phyloP scores from a whole-genome alignment of 1,140 invertebrate genomes.

The Ridgeia piscesae region DNA sequence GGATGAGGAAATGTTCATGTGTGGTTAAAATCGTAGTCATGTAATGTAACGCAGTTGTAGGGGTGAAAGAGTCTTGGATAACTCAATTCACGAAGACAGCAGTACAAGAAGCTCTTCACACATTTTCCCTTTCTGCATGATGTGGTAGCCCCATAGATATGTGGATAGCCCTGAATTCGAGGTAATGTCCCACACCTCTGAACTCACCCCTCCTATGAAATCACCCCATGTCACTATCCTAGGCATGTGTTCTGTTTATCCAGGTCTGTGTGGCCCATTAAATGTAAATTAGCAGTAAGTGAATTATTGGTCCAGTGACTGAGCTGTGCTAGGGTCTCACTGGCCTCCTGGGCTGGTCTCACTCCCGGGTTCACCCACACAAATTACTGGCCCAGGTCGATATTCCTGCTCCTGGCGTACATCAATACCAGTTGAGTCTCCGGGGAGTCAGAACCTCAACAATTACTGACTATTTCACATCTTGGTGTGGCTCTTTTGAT shows the following conservation, averaged over 20 bases:
- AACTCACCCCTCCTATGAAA: too few species aligned
- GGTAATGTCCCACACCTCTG: too few species aligned
- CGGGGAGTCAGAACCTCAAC: neutral
- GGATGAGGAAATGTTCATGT: too few species aligned
- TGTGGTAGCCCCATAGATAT: too few species aligned
- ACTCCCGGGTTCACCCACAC: neutral
- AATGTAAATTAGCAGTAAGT: constrained; percentile 1
- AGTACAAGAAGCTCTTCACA: too few species aligned
- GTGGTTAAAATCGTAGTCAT: too few species aligned
- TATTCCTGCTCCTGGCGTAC: neutral
- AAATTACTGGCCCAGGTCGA: neutral
- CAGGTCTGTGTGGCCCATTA: neutral
- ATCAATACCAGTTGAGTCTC: neutral
- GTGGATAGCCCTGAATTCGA: too few species aligned
- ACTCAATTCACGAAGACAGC: too few species aligned
- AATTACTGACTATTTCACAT: neutral
- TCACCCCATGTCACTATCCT: neutral
- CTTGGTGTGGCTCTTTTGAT: neutral
- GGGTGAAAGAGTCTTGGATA: too few species aligned
- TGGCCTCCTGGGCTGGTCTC: neutral
- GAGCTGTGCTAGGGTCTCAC: neutral
- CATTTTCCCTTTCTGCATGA: too few species aligned
- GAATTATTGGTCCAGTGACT: neutral
- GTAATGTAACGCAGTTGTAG: too few species aligned
- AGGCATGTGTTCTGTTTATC: neutral